Evolutionary conservation across 2,113 vertebrate genomes (phyloP), one percentile per base, ranked within the genome.

Genomic region (Microtus ochrogaster): DNA sequence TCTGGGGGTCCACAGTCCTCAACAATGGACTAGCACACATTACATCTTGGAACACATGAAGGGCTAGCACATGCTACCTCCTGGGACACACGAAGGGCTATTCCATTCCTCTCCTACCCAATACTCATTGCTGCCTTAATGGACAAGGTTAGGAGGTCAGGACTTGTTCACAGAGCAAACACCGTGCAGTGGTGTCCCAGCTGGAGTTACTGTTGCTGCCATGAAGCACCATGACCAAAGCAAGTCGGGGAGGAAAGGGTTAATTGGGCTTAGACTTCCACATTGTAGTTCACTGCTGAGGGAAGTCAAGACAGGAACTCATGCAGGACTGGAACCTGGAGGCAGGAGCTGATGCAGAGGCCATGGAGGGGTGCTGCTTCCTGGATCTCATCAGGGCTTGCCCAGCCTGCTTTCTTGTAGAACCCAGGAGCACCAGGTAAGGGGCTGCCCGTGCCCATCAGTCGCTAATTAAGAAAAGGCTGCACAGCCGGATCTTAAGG

Each of bases 101-200:
- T 49, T 3, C 52, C 33, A 19, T 66, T 55, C 4, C 16, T 84
- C 4, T 44, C n/a, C 30, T 47, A 2, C 73, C 33, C 70, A 73
- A 3, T 0, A 0, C 8, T 63, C 66, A 28, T 1, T 26, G 11
- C 26, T 61, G 36, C 61, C 30, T 5, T 26, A 12, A 73, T 28
- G 2, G 49, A 26, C 52, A 63, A 96, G 49, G 36, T 79, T n/a
- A 78, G 12, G 13, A 39, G 33, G n/a, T 13, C 0, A 33, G 41
- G 17, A 49, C 90, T 85, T 73, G 21, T 61, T 78, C 26, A 24
- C 41, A 39, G 89, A 95, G 76, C 73, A 41, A 26, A 73, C 36
- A 73, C 49, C 44, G 49, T 4, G 2, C 7, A 4, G 36, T 61
- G 4, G 21, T 63, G 24, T 83, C 55, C 16, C 41, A 58, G 24